A percentile compares a stretch with the other conserved stretches of the same genome.
phyloP scores from a whole-genome alignment of 2,797 vertebrate species.

The Limnodromus scolopaceus region DNA sequence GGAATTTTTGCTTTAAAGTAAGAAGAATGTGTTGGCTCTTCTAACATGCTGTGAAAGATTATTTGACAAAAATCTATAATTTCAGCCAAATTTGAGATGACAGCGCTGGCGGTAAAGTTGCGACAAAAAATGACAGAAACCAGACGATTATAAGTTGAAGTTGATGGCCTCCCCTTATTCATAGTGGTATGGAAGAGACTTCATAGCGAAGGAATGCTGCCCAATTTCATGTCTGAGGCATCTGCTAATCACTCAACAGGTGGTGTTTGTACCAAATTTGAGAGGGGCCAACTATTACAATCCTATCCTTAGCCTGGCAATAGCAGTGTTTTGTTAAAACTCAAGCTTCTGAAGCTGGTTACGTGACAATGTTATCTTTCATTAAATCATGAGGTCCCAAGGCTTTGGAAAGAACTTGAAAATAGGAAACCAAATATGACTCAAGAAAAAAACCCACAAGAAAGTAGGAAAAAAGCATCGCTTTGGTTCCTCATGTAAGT shows the following conservation, averaged over 20 bases:
- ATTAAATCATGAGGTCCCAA: not conserved
- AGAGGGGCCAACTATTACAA: not conserved
- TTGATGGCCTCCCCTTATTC: not conserved
- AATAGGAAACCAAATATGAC: not conserved
- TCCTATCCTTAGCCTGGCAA: not conserved
- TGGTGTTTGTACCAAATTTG: slow-evolving; percentile 4
- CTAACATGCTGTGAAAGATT: not conserved
- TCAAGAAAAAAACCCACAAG: not conserved
- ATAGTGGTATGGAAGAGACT: not conserved
- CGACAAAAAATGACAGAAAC: not conserved
- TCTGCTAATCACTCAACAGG: slow-evolving; percentile 29
- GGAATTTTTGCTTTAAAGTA: slow-evolving; percentile 49
- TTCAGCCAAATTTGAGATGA: slow-evolving; percentile 39
- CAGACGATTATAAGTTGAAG: not conserved
- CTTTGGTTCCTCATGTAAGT: not conserved
- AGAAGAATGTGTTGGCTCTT: slow-evolving; percentile 14
- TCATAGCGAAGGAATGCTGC: not conserved
- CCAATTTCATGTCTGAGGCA: not conserved
- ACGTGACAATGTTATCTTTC: not conserved
- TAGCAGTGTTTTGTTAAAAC: not conserved
- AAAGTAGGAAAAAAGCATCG: not conserved
- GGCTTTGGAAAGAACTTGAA: not conserved
- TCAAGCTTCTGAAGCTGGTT: not conserved
- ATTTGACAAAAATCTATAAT: slow-evolving; percentile 6
- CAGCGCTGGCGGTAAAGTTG: not conserved